phyloP scores from a whole-genome alignment of 2,797 vertebrate species.

The Siniperca obscura region DNA sequence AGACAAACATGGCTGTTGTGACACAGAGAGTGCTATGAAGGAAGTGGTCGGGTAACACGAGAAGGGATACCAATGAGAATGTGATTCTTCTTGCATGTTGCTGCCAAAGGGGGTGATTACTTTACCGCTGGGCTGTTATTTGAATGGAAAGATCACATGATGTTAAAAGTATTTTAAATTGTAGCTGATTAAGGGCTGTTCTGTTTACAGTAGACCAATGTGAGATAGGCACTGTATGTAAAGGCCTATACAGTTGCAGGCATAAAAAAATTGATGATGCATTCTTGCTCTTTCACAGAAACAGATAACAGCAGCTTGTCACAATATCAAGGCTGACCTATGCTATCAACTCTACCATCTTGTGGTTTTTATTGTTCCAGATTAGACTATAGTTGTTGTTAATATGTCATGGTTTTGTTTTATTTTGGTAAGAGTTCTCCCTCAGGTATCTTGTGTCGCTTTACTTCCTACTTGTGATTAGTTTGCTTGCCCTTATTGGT shows the following conservation, averaged over 20 bases:
- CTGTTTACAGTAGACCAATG: background rate
- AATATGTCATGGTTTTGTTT: too few species aligned
- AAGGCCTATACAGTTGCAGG: slow-evolving; percentile 25
- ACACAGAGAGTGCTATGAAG: slow-evolving; percentile 32
- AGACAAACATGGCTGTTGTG: slow-evolving; percentile 38
- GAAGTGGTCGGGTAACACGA: slow-evolving; percentile 35
- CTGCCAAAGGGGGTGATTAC: background rate
- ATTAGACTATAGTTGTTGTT: slow-evolving; percentile 7
- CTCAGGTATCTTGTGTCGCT: too few species aligned
- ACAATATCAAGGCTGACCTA: background rate
- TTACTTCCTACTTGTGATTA: too few species aligned
- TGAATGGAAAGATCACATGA: slow-evolving; percentile 19
- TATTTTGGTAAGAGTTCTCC: too few species aligned
- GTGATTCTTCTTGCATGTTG: background rate
- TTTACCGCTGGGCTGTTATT: slow-evolving; percentile 5
- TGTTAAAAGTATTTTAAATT: background rate
- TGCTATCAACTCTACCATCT: background rate
- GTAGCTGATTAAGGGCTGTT: background rate
- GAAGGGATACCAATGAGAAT: slow-evolving; percentile 4
- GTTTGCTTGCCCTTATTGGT: too few species aligned
- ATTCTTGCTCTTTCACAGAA: slow-evolving; percentile 26
- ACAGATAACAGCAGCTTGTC: slow-evolving; percentile 18
- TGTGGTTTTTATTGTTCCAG: slow-evolving; percentile 9
- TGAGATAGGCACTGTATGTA: slow-evolving; percentile 2
- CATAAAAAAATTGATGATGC: slow-evolving; percentile 46